Evolutionary conservation across 2,797 vertebrate species (phyloP).

Genomic region (Ptychobarbus kaznakovi): DNA sequence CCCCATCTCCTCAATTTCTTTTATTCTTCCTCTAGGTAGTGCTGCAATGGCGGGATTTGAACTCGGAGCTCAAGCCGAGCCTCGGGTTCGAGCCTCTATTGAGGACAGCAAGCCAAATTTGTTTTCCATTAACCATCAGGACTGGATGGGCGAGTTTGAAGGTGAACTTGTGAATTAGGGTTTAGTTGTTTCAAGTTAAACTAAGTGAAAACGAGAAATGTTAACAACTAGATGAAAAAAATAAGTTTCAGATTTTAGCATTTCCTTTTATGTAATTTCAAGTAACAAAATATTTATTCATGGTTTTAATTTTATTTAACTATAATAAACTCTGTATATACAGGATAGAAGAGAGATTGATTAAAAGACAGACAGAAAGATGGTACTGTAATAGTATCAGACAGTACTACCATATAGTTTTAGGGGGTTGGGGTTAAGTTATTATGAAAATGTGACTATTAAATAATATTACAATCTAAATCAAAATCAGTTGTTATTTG

Average conservation of each 20-base stretch:
- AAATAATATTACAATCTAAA: not conserved
- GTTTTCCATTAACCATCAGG: too few relatives aligned
- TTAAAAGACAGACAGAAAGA: not conserved
- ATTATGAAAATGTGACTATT: not conserved
- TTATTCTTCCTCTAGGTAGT: too few relatives aligned
- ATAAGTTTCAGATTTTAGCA: too few relatives aligned
- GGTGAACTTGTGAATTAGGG: too few relatives aligned
- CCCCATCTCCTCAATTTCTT: too few relatives aligned
- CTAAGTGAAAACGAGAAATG: not conserved
- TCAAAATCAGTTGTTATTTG: not conserved
- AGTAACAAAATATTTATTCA: not conserved
- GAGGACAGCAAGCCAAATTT: too few relatives aligned
- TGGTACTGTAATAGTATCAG: not conserved
- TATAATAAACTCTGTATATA: not conserved
- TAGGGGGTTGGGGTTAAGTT: not conserved
- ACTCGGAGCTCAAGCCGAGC: too few relatives aligned
- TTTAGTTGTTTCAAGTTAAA: not conserved
- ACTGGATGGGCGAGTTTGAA: too few relatives aligned
- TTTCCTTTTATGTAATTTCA: not conserved
- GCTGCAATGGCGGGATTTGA: too few relatives aligned
- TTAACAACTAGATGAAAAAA: not conserved
- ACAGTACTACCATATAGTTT: too few relatives aligned
- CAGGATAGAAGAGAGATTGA: not conserved
- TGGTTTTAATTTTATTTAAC: not conserved
- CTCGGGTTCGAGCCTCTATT: too few relatives aligned